phyloP scores from a whole-genome alignment of 2,797 vertebrate genomes.

The Cryptoprocta ferox region DNA sequence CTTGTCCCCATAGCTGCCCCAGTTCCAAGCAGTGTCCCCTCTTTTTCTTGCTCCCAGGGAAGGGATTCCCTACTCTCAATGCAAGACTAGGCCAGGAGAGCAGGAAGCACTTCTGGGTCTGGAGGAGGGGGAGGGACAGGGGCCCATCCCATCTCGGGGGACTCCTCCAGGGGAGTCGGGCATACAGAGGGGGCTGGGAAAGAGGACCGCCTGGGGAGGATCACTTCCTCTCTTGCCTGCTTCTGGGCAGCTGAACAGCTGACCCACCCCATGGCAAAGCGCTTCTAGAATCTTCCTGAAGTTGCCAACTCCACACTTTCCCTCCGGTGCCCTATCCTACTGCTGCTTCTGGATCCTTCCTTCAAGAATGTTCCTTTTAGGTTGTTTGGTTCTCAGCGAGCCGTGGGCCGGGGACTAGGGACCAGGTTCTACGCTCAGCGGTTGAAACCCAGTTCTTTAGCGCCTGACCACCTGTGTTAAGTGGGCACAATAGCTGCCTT shows the following conservation, averaged over 20 bases:
- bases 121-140: background rate
- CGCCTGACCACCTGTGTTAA: background rate
- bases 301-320: background rate
- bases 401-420: background rate
- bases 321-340: background rate
- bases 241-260: background rate
- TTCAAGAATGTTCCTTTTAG: background rate
- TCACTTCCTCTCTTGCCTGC: background rate
- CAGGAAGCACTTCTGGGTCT: background rate
- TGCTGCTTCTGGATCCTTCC: background rate
- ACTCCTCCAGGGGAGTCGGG: background rate
- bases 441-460: background rate
- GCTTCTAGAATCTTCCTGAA: conserved; percentile 55
- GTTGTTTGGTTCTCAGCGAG: background rate
- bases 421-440: background rate
- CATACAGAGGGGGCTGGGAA: background rate
- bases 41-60: background rate
- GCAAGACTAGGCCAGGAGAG: background rate
- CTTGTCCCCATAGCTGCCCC: conserved; percentile 23
- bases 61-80: background rate
- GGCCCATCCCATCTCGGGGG: background rate
- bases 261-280: background rate
- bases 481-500: background rate
- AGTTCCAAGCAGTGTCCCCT: background rate
- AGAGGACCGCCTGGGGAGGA: background rate